Evolutionary conservation across 1,140 invertebrate species (phyloP), one percentile per base, ranked within the genome.

Genomic region (Adoxophyes honmai): DNA sequence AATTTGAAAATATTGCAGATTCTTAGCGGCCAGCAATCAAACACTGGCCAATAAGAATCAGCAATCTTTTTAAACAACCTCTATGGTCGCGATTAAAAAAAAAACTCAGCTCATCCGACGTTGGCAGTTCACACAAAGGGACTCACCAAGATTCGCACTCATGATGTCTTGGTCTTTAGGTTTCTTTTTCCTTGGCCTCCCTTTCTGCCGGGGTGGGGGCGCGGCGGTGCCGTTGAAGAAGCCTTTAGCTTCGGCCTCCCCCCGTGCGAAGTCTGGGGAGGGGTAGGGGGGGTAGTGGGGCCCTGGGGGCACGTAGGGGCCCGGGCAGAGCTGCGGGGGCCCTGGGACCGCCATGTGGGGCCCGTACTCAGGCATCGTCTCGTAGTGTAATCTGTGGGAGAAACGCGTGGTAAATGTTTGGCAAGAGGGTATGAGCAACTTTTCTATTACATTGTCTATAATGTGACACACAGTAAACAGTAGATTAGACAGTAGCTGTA

Each of bases 121-220:
- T 28, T 28, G 21, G 6, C 6, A 28, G 21, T 28, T 3, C 21
- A 2, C 6, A 28, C 6, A 28, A 28, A 28, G 6, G 7, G 61
- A 91, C 93, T 93, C 86, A 95, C 94, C 95, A 81, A 96, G 92
- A 88, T 93, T 96, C 18, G 94, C 94, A 14, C 94, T 94, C 93
- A 96, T 95, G 34, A 93, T 90, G 73, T 96, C 95, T 54, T 96
- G 91, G 75, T 96, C 95, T 90, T 96, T 96, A 38, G 95, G 95
- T 86, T 97, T 98, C 90, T 96, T 91, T 87, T 98, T 98, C 79
- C 96, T 92, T 0, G 97, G 96, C 60, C 97, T 90, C 0, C 97
- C 97, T 90, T 98, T 98, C 82, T 98, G 96, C 68, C 95, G 90
- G 0, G 94, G 94, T 34, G 94, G 90, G n/a, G 89, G 86, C n/a